Base-by-base conservation (phyloP, 1,140 invertebrate genomes). In the Hylaeus volcanicus region DNA sequence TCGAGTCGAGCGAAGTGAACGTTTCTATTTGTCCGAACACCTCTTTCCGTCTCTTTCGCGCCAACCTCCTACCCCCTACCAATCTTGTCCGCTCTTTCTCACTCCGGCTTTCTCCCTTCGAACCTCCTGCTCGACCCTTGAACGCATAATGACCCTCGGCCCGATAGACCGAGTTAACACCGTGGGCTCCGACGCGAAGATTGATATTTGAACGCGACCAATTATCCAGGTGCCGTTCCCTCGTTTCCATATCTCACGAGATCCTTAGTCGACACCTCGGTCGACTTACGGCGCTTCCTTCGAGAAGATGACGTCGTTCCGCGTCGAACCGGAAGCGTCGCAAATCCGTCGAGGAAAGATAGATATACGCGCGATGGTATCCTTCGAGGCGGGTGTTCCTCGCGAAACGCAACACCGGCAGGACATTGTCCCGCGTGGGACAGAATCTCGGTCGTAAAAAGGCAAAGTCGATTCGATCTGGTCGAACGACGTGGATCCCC, bases 21-120 rank as follows among this genome's bases (percentile, higher is more conserved):
- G 89, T 92, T 92, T 92, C 91, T 93, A 92, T 92, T 92, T 92
- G 91, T 90, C 89, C 84, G 89, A 86, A 88, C 88, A 90, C 87
- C 81, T 88, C 85, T 64, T 60, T 77, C 55, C 70, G 56, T 73
- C 73, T 79, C 51, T 79, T 71, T 74, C 81, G 61, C 80, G 56
- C 81, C 64, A 14, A 6, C 45, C 45, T 4, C 26, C 58, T 15
- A 8, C 26, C 51, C 56, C 39, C 43, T 55, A 79, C 87, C 82
- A 74, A 43, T 51, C 84, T 81, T 74, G 74, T 66, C 53, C 26
- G 66, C 39, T 53, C 41, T 74, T 14, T 58, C 66, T 74, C 75
- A n/a, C 63, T 79, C 74, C 48, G n/a, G 41, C 53, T 66, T 39
- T 60, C 58, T 12, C 9, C 8, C 60, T 43, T 65, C 56, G 0